Evolutionary conservation across 2,888 invertebrate species (phyloP), one percentile per base, ranked within the genome.

Genomic region (Troides aeacus): DNA sequence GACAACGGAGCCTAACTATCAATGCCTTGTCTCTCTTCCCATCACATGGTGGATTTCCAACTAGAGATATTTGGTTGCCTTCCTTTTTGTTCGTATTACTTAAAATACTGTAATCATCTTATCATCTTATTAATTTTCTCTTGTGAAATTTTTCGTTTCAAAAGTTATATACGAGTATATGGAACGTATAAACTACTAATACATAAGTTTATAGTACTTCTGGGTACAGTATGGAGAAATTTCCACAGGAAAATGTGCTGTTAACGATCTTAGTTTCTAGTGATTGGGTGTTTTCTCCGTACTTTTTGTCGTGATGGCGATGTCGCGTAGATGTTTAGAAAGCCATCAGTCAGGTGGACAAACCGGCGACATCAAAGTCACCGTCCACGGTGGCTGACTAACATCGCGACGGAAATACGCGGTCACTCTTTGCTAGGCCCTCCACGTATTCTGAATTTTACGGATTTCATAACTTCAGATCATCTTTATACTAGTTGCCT

Each of bases 271-370:
- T 82, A 86, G 85, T 87, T 89, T 81, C 80, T 81, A 88, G 84
- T 81, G 80, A 84, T 82, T 81, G 78, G 73, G 77, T 77, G 84
- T 88, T 91, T 92, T 90, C 91, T 83, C 89, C 81, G 78, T 82
- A 87, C 86, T 90, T 90, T 89, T 89, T 87, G 83, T 85, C 72
- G 73, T 72, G 70, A 59, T 69, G 78, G 72, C 79, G 78, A 79
- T 81, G 86, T 84, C 85, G 83, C 81, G 74, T 80, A 82, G 83
- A 82, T 82, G 85, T 87, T 90, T 91, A 91, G 92, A 92, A 92
- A 92, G 92, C 85, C 86, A 92, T 91, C 90, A 81, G 85, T 92
- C 90, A 87, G 80, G 86, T 86, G 85, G 82, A 83, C 79, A 78
- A 50, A 50, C 78, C 86, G 87, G 86, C 76, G 81, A 90, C 86